A percentile compares a stretch with the other conserved stretches of the same genome.
phyloP scores from a whole-genome alignment of 1,140 invertebrate genomes.

The Aphaenogaster rudis region DNA sequence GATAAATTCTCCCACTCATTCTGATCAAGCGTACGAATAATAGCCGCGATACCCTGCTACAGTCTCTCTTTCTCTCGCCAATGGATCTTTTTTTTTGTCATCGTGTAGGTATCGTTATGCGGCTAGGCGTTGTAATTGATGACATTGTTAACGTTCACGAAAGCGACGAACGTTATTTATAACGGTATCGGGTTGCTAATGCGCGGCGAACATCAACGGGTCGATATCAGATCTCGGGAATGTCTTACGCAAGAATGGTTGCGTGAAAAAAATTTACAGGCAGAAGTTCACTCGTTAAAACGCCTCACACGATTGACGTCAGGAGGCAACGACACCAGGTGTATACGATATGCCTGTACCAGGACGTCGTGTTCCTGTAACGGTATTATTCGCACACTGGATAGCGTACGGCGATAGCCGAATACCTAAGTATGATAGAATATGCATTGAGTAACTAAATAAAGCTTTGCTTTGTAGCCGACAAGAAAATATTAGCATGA shows the following conservation, averaged over 20 bases:
- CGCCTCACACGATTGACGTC: constrained; percentile 26
- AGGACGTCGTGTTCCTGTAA: constrained; percentile 36
- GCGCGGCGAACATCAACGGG: background rate
- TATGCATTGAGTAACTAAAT: constrained; percentile 8
- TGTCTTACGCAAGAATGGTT: background rate
- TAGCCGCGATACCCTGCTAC: constrained; percentile 11
- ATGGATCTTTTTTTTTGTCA: constrained; percentile 4
- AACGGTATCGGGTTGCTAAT: constrained; percentile 44
- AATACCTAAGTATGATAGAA: background rate
- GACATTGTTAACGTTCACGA: constrained; percentile 32
- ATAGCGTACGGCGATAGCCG: background rate
- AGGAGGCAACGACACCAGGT: constrained; percentile 24
- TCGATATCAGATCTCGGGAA: constrained; percentile 42
- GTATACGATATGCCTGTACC: constrained; percentile 27
- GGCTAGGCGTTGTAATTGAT: constrained; percentile 24
- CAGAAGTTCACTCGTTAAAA: constrained; percentile 20
- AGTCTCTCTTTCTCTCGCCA: constrained; percentile 25
- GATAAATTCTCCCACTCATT: constrained; percentile 56
- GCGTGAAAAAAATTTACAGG: constrained; percentile 17
- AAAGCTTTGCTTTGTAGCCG: background rate
- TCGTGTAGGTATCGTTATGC: constrained; percentile 18
- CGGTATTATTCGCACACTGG: constrained; percentile 52
- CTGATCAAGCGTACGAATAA: constrained; percentile 33
- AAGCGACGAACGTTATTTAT: constrained; percentile 25
- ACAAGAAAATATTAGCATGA: background rate